A percentile compares a stretch with the other conserved stretches of the same genome.
Evolutionary conservation across 2,888 invertebrate genomes (phyloP).

Genomic region (Macrophya annulata): DNA sequence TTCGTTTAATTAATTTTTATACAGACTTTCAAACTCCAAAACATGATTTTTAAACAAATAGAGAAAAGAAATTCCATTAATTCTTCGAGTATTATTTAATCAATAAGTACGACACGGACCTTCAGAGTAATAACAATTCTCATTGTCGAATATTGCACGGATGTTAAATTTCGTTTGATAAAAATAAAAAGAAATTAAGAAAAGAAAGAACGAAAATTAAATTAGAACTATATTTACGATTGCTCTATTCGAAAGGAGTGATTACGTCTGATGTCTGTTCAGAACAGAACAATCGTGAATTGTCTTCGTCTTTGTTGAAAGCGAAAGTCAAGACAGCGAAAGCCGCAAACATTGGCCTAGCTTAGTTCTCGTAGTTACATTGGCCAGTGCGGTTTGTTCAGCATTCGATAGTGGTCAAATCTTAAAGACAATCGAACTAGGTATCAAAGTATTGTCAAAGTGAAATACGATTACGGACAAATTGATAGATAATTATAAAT

Average conservation of each 20-base stretch:
- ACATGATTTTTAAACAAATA: neutral
- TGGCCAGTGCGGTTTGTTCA: constrained; percentile 36
- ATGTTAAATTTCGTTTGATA: neutral
- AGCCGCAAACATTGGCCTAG: constrained; percentile 33
- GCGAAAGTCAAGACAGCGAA: constrained; percentile 51
- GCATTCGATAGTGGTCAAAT: constrained; percentile 31
- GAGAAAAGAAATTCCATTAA: neutral
- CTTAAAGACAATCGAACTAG: neutral
- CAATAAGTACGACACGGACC: neutral
- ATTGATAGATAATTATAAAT: neutral
- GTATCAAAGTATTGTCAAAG: constrained; percentile 4
- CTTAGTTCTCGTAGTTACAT: constrained; percentile 26
- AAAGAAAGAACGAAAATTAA: neutral
- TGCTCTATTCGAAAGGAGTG: constrained; percentile 24
- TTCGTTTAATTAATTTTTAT: neutral
- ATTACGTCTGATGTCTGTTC: neutral
- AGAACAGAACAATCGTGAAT: neutral
- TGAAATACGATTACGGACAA: neutral
- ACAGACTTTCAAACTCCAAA: neutral
- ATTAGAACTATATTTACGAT: neutral
- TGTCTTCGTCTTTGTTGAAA: neutral
- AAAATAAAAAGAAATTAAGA: neutral
- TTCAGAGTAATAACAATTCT: neutral
- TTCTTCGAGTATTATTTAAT: neutral
- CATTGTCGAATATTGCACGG: neutral